phyloP scores from a whole-genome alignment of 1,140 invertebrate genomes.

The Ceratina australensis region DNA sequence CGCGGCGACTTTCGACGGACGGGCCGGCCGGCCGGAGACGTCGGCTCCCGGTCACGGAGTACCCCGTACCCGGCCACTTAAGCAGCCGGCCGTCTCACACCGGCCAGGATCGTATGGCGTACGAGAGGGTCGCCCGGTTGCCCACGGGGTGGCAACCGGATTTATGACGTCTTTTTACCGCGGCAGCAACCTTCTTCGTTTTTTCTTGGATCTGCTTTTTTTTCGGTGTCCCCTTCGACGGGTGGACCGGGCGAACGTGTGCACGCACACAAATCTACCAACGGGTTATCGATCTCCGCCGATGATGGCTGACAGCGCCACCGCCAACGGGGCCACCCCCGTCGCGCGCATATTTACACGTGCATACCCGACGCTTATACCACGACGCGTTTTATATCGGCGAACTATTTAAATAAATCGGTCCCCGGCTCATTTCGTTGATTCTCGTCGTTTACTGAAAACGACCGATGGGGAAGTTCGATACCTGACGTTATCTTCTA shows the following conservation, averaged over 20 bases:
- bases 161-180: conserved; percentile 61
- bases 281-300: conserved; percentile 58
- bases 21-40: conserved; percentile 65
- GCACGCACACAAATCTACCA: conserved; percentile 52
- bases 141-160: conserved; percentile 37
- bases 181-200: conserved; percentile 36
- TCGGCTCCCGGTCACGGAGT: conserved; percentile 18
- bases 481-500: too few relatives aligned
- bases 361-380: conserved; percentile 9
- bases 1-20: conserved; percentile 63
- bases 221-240: conserved; percentile 31
- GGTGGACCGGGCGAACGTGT: conserved; percentile 17
- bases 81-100: conserved; percentile 76
- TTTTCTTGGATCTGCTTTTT: conserved; percentile 47
- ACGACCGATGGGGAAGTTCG: too few relatives aligned
- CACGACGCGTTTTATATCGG: too few relatives aligned
- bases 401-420: too few relatives aligned
- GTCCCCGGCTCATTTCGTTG: too few relatives aligned
- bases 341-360: conserved; percentile 38
- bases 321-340: conserved; percentile 28
- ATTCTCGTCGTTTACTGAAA: too few relatives aligned
- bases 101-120: conserved; percentile 72
- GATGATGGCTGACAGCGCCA: conserved; percentile 63
- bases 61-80: conserved; percentile 66
- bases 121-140: conserved; percentile 57